These are phyloP conservation scores for Chloromyia formosa DNA, from an alignment of 2,888 invertebrate species.

Conservation along the genomic window DNA sequence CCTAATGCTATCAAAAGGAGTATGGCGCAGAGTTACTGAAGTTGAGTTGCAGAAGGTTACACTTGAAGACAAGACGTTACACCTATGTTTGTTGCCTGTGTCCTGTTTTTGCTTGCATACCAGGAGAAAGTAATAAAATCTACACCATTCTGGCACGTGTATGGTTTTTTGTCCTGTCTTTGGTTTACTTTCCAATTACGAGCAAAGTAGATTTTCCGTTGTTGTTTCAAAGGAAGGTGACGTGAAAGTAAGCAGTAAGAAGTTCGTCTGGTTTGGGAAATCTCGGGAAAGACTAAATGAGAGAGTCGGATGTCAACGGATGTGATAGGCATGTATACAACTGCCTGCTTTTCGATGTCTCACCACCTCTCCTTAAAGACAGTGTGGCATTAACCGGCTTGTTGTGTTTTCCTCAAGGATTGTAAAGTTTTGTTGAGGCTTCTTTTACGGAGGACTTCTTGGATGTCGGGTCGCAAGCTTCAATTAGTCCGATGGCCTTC, in stretches of 20 bases:
- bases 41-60: too few relatives aligned
- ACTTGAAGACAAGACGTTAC: slow-evolving; percentile 5
- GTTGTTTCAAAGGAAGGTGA: too few relatives aligned
- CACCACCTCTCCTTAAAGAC: background rate
- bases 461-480: too few relatives aligned
- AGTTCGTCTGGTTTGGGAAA: background rate
- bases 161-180: background rate
- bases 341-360: slow-evolving; percentile 2
- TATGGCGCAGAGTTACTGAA: background rate
- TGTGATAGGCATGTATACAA: background rate
- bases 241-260: background rate
- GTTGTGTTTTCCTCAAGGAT: too few relatives aligned
- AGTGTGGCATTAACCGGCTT: too few relatives aligned
- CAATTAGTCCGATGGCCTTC: too few relatives aligned
- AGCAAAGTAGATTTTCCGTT: too few relatives aligned
- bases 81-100: background rate
- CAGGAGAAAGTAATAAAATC: slow-evolving; percentile 34
- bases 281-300: background rate
- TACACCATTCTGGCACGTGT: background rate
- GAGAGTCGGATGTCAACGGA: background rate
- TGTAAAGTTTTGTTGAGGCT: too few relatives aligned
- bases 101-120: slow-evolving; percentile 7
- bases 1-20: background rate
- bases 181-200: background rate
- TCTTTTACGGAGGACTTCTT: too few relatives aligned